Evolutionary conservation across 2,113 vertebrate genomes (phyloP).

Genomic region (Etia nguti): DNA sequence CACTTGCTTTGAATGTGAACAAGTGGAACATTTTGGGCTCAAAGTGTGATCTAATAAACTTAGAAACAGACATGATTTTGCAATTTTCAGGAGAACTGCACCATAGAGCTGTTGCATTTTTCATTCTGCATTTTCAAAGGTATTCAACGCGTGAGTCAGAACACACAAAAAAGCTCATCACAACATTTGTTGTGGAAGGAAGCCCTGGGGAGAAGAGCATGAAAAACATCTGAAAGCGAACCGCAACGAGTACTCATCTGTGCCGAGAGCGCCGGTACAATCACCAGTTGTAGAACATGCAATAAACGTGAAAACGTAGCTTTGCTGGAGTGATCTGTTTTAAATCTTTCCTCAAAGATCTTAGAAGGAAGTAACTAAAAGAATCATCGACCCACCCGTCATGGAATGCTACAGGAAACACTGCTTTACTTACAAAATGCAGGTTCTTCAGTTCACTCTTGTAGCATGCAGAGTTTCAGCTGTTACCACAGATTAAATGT

Average conservation of each 20-base stretch:
- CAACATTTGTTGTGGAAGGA: neutral
- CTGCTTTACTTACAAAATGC: neutral
- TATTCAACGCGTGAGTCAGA: neutral
- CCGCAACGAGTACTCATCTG: neutral
- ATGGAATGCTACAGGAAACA: neutral
- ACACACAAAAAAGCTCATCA: neutral
- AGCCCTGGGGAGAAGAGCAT: neutral
- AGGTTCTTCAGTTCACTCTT: neutral
- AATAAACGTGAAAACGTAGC: neutral
- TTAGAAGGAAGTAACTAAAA: neutral
- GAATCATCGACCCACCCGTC: neutral
- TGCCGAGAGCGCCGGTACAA: neutral
- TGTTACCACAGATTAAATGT: neutral
- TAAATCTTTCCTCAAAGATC: neutral
- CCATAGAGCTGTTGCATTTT: neutral
- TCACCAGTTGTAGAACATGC: neutral
- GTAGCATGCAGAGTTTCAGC: neutral
- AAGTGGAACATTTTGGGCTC: neutral
- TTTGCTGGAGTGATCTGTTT: neutral
- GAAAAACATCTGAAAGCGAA: neutral
- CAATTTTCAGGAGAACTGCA: neutral
- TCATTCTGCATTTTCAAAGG: neutral
- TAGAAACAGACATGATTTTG: neutral
- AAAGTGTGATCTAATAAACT: neutral
- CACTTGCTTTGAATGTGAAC: neutral